Base-by-base conservation (phyloP, 37 sponge, comb jelly and placozoan species). In the Theonella swinhoei region DNA sequence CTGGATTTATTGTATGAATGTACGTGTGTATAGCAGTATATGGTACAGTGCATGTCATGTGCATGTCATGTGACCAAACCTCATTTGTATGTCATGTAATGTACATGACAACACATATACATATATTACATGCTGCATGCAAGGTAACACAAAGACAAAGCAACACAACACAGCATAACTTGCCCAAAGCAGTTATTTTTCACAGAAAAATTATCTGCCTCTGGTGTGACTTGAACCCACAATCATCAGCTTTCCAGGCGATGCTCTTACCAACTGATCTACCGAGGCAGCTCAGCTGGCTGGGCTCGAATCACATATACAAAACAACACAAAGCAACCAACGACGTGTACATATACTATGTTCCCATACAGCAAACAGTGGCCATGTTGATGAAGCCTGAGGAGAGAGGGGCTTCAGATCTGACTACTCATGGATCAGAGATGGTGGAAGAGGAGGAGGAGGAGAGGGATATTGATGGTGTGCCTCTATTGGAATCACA, bases 351-450 rank as follows among this genome's bases (percentile, higher is more conserved):
- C 8, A n/a, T 28, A 63, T 63, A 8, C 64, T 8, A 29, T 2
- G 3, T 63, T n/a, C 19, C 19, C 61, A 59, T 22, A 22, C 63
- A 92, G 92, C 88, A 93, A 2, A 93, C 87, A 39, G 94, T 93
- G 8, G 94, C 90, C 26, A 86, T 86, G 2, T 62, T 93, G 77
- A 93, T 93, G 37, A 61, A 76, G 22, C 40, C 41, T 4, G 65
- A 77, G 33, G 38, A 58, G 4, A 33, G 29, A 41, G 29, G 68
- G 29, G 40, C 28, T 1, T 11, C 35, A 2, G 40, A 7, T 14
- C 54, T 17, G 11, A 47, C 54, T 14, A 47, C 54, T 14, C 54
- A 59, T 9, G 31, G 29, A 3, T 54, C 68, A 14, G 34, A 33
- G 37, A 9, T 3, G 42, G 23, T 3, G 24, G 74, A 70, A 11